Conservation (phyloP, 2,888 invertebrate species). For the Hesperia comma region DNA sequence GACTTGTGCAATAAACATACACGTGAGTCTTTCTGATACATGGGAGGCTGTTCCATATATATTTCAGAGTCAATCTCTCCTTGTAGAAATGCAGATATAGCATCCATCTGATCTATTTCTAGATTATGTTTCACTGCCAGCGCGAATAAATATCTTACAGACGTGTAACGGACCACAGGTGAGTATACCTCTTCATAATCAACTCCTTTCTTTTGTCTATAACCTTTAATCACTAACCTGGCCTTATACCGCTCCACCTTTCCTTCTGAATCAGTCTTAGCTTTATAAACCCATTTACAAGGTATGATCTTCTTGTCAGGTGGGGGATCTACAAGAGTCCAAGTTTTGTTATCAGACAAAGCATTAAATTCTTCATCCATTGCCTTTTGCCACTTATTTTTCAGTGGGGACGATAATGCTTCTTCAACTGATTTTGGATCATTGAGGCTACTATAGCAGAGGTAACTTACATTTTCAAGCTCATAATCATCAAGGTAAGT, state of each 20-base stretch:
- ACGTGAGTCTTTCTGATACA: conserved; percentile 33
- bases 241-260: conserved; percentile 38
- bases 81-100: conserved; percentile 43
- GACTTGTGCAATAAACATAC: conserved; percentile 40
- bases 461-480: not conserved
- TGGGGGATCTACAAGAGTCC: conserved; percentile 36
- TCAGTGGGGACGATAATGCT: conserved; percentile 12
- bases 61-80: conserved; percentile 44
- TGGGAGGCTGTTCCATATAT: conserved; percentile 42
- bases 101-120: conserved; percentile 44
- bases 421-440: conserved; percentile 6
- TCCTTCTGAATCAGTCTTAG: conserved; percentile 39
- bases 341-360: conserved; percentile 41
- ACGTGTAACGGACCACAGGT: conserved; percentile 42
- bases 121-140: conserved; percentile 40
- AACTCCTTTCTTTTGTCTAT: conserved; percentile 38
- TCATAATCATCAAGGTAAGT: not conserved
- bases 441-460: conserved; percentile 7
- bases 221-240: conserved; percentile 41
- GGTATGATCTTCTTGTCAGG: conserved; percentile 38
- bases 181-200: conserved; percentile 43
- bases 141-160: conserved; percentile 42
- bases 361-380: conserved; percentile 42
- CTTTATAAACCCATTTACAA: conserved; percentile 45
- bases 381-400: conserved; percentile 17